Conservation (phyloP, 1,140 invertebrate species). For the silkworm (Bombyx mori) region DNA sequence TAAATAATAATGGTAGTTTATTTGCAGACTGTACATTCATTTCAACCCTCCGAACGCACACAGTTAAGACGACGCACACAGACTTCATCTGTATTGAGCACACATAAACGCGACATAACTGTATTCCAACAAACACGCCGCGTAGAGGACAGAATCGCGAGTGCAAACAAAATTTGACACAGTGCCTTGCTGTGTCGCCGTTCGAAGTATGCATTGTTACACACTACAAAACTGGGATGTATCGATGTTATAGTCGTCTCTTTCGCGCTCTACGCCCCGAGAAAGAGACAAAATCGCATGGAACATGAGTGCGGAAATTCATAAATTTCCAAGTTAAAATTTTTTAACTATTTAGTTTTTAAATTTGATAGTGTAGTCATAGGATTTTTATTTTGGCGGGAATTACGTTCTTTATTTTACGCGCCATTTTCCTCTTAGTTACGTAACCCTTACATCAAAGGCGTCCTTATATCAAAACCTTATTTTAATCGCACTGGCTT, state of each 20-base stretch:
- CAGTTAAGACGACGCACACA: constrained; percentile 3
- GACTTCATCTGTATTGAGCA: neutral
- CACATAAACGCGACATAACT: constrained; percentile 3
- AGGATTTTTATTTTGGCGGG: neutral
- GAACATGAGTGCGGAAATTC: constrained; percentile 12
- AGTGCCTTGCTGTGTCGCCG: constrained; percentile 10
- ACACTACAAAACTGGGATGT: constrained; percentile 21
- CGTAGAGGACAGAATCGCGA: constrained; percentile 5
- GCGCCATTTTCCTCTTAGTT: constrained; percentile 25
- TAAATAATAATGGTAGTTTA: constrained; percentile 9
- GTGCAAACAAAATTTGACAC: constrained; percentile 8
- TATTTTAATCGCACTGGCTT: constrained; percentile 16
- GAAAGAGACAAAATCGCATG: constrained; percentile 1
- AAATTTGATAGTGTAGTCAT: no score
- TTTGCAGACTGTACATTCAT: constrained; percentile 37
- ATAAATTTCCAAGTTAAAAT: neutral
- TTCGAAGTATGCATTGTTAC: constrained; percentile 24
- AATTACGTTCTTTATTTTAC: no score
- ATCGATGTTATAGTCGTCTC: constrained; percentile 20
- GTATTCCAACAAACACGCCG: constrained; percentile 26
- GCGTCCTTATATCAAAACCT: constrained; percentile 31
- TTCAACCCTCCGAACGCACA: constrained; percentile 49
- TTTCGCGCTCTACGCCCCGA: constrained; percentile 15
- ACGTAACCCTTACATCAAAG: constrained; percentile 18
- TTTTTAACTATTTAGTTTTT: neutral